These are phyloP conservation scores for Drosophila borealis DNA, from an alignment of 2,888 invertebrate genomes.

Conservation along the genomic window DNA sequence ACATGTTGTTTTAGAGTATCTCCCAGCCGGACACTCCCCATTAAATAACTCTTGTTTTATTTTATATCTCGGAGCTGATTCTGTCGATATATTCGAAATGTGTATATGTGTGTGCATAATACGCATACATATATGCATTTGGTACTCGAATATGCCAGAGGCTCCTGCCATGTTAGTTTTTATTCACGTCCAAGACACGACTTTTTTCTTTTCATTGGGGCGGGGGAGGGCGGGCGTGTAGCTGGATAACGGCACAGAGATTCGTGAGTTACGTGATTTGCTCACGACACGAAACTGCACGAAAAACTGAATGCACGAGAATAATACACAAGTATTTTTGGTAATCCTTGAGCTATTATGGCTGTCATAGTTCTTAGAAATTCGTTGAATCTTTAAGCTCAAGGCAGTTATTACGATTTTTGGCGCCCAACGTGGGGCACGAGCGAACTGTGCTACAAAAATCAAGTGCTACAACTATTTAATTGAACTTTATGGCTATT, in stretches of 20 bases:
- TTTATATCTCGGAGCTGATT: not conserved
- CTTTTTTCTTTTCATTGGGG: not conserved
- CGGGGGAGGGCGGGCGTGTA: not conserved
- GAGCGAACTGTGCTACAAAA: too few relatives aligned
- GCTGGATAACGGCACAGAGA: not conserved
- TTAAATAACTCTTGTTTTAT: not conserved
- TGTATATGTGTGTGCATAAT: not conserved
- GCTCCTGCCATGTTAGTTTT: conserved; percentile 13
- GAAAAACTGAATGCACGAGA: too few relatives aligned
- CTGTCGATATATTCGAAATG: conserved; percentile 24
- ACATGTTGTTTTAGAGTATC: too few relatives aligned
- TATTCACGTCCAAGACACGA: conserved; percentile 1
- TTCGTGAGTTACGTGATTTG: too few relatives aligned
- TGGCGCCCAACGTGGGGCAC: not conserved
- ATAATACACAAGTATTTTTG: too few relatives aligned
- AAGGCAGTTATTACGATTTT: not conserved
- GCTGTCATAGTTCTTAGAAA: too few relatives aligned
- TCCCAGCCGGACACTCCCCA: too few relatives aligned
- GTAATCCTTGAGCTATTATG: too few relatives aligned
- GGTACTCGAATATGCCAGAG: conserved; percentile 6
- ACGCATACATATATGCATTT: conserved; percentile 32
- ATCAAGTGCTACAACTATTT: too few relatives aligned
- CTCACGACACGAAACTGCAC: too few relatives aligned
- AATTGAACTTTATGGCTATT: too few relatives aligned
- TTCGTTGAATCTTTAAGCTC: too few relatives aligned